Evolutionary conservation across 2,797 vertebrate genomes (phyloP), one percentile per base, ranked within the genome.

Genomic region (Anabacerthia variegaticeps): DNA sequence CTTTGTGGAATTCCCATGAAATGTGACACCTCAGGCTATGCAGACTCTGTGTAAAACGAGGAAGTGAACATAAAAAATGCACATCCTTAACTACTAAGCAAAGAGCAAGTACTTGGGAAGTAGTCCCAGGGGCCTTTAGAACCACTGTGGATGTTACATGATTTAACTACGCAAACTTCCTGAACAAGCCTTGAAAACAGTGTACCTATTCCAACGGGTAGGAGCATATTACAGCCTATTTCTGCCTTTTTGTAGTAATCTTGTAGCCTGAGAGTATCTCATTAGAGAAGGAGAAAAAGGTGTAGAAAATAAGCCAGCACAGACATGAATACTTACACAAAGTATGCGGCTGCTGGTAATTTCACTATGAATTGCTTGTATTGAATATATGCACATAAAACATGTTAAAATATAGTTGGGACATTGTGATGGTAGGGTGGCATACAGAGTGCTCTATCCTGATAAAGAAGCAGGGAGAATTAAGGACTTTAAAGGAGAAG

Each of bases 1-100:
- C 63, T 76, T 79, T 69, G 61, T 94, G 88, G 88, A 97, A 92
- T 95, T 96, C 89, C 88, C 89, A 93, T 96, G 96, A 93, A 97
- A 96, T 77, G 34, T 89, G 88, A 93, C 91, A 88, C 92, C 43
- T 91, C 54, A 11, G 63, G 52, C 79, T 88, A 32, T 86, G 73
- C 61, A 94, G 67, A 69, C 59, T 63, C 39, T 3, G 0, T 52
- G 75, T 95, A 95, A 93, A 95, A 95, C 18, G 43, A 93, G 81
- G 63, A 95, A 75, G 16, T 86, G 67, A 92, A 75, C 67, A 36
- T 54, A n/a, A 92, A 96, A 95, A 94, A 88, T 93, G 88, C 37
- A 86, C 84, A 83, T 93, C 88, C 81, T 86, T 94, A 92, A 81
- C 83, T 91, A 68, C 36, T 83, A 75, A 94, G 66, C 69, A 82